Evolutionary conservation across 2,113 vertebrate genomes (phyloP).

Genomic region (Poeciliopsis turrubarensis): DNA sequence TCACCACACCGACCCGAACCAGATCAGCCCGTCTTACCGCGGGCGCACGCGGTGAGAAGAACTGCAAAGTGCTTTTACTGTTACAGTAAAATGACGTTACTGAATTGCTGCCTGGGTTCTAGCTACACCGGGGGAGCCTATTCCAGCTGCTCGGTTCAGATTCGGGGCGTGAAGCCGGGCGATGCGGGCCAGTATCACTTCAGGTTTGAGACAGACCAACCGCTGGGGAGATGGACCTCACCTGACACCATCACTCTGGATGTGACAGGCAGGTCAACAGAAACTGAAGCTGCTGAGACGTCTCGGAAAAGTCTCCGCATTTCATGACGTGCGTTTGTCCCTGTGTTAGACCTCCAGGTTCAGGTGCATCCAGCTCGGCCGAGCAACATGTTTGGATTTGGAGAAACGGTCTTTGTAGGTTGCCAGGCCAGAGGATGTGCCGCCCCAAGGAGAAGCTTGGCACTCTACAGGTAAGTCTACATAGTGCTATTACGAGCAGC

Average conservation of each 20-base stretch:
- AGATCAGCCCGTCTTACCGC: constrained; percentile 75
- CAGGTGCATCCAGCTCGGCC: constrained; percentile 74
- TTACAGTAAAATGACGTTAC: background rate
- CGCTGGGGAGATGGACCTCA: constrained; percentile 80
- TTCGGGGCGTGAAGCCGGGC: constrained; percentile 72
- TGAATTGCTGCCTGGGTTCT: constrained; percentile 5
- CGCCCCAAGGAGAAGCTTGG: constrained; percentile 72
- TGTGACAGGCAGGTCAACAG: constrained; percentile 70
- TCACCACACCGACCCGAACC: constrained; percentile 72
- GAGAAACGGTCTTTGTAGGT: constrained; percentile 79
- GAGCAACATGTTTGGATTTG: constrained; percentile 74
- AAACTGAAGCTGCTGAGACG: background rate
- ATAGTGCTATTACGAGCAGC: background rate
- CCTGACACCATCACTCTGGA: constrained; percentile 73
- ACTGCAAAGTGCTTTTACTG: background rate
- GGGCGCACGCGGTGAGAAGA: constrained; percentile 70
- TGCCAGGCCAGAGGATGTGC: constrained; percentile 80
- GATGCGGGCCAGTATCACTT: constrained; percentile 82
- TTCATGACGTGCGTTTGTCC: background rate
- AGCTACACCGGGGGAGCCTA: constrained; percentile 73
- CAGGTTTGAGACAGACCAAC: constrained; percentile 80
- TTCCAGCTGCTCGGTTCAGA: constrained; percentile 77
- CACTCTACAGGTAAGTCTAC: constrained; percentile 70
- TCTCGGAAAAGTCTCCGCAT: background rate
- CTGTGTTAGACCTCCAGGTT: constrained; percentile 76